phyloP scores from a whole-genome alignment of 2,888 invertebrate species.

The Ypsolopha sequella region DNA sequence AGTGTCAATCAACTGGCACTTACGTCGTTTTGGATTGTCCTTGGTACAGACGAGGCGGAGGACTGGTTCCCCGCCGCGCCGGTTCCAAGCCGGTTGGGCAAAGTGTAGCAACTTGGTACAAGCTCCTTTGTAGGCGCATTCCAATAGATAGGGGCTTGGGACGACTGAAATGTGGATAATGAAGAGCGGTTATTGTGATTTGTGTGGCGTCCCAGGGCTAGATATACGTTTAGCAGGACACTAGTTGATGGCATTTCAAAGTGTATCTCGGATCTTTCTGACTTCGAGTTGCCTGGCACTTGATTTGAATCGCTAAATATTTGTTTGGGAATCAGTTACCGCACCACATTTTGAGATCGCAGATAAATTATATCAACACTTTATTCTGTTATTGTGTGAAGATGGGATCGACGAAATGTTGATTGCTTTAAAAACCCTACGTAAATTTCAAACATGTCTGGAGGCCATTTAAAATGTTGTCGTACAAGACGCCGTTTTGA shows the following conservation, averaged over 20 bases:
- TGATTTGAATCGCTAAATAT: not conserved
- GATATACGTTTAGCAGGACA: slow-evolving; percentile 18
- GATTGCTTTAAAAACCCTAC: not conserved
- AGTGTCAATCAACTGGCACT: slow-evolving; percentile 64
- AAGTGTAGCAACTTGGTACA: slow-evolving; percentile 57
- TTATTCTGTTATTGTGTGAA: not conserved
- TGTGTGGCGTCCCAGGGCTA: slow-evolving; percentile 48
- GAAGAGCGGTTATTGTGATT: slow-evolving; percentile 64
- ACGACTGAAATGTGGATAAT: slow-evolving; percentile 60
- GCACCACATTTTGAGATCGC: not conserved
- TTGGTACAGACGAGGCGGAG: slow-evolving; percentile 21
- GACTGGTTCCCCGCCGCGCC: slow-evolving; percentile 23
- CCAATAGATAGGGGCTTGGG: slow-evolving; percentile 54
- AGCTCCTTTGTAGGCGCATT: slow-evolving; percentile 60
- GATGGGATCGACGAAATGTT: too few species aligned
- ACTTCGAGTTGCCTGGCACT: not conserved
- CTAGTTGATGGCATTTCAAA: not conserved
- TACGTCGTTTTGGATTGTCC: slow-evolving; percentile 35
- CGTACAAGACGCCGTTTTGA: not conserved
- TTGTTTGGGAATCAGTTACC: not conserved
- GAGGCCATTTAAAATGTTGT: not conserved
- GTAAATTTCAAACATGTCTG: not conserved
- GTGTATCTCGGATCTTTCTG: not conserved
- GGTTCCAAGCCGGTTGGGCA: slow-evolving; percentile 53
- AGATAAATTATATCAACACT: not conserved